Percentiles rank a stretch among this genome's conserved stretches.
Conservation (phyloP, 2,888 invertebrate genomes). For the Chrysolina oricalcia region DNA sequence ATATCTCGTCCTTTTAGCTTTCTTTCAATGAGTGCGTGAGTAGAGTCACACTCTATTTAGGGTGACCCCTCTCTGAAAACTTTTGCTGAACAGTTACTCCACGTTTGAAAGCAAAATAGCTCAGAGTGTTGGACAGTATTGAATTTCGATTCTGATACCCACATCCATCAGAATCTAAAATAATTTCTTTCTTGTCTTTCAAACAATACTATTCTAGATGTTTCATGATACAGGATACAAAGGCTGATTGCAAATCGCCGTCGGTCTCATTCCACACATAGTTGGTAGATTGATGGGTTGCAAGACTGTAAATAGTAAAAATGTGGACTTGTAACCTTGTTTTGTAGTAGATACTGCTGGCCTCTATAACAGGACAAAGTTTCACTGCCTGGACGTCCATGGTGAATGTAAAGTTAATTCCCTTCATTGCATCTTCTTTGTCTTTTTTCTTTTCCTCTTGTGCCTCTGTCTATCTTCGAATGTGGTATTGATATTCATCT, state of each 20-base stretch:
- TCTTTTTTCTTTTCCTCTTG: constrained; percentile 26
- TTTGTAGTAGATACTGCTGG: constrained; percentile 51
- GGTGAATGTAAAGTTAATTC: background rate
- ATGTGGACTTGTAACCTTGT: constrained; percentile 51
- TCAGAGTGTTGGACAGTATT: background rate
- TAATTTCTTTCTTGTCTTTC: constrained; percentile 20
- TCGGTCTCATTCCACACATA: constrained; percentile 37
- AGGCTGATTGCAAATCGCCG: constrained; percentile 31
- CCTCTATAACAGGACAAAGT: constrained; percentile 48
- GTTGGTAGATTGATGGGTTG: constrained; percentile 33
- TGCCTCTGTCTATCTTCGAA: background rate
- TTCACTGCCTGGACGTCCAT: constrained; percentile 29
- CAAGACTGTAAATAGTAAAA: constrained; percentile 47
- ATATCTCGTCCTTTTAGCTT: constrained; percentile 35
- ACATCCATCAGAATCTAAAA: background rate
- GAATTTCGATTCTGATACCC: background rate
- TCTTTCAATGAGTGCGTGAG: constrained; percentile 33
- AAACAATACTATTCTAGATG: constrained; percentile 25
- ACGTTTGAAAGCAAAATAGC: constrained; percentile 4
- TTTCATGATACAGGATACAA: constrained; percentile 27
- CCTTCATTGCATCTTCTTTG: constrained; percentile 26
- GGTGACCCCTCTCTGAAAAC: too few species aligned
- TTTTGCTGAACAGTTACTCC: background rate
- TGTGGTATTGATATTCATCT: background rate
- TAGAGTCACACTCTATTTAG: background rate